phyloP scores from a whole-genome alignment of 53 echinoderm and acorn worm genomes.

The Crossaster papposus region DNA sequence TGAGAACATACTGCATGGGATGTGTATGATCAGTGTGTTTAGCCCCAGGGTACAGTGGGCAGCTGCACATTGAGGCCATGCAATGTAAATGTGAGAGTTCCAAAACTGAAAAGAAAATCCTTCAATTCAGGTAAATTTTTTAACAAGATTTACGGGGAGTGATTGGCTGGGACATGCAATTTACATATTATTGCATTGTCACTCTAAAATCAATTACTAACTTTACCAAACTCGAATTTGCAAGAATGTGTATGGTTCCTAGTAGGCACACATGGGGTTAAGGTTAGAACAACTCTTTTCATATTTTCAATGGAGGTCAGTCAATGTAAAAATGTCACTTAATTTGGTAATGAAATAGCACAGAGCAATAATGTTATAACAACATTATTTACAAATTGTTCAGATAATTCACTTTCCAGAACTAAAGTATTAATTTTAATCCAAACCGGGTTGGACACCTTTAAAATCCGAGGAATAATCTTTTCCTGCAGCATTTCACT shows the following conservation, averaged over 20 bases:
- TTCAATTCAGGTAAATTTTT: neutral
- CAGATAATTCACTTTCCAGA: neutral
- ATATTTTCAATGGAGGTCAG: too few relatives aligned
- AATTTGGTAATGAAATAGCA: too few relatives aligned
- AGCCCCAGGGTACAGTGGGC: neutral
- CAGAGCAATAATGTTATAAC: too few relatives aligned
- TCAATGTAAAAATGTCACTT: too few relatives aligned
- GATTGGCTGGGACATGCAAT: too few relatives aligned
- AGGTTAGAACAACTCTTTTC: too few relatives aligned
- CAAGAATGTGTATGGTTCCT: too few relatives aligned
- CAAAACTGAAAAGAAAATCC: neutral
- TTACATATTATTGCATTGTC: too few relatives aligned
- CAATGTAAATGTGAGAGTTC: neutral
- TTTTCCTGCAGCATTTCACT: neutral
- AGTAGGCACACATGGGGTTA: too few relatives aligned
- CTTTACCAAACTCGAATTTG: too few relatives aligned
- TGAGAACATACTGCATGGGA: neutral
- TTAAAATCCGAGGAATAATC: neutral
- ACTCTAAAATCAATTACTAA: too few relatives aligned
- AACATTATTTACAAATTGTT: neutral
- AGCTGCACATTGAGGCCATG: neutral
- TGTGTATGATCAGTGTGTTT: neutral
- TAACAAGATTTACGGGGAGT: neutral
- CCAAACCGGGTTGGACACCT: neutral
- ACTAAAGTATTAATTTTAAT: neutral